These are phyloP conservation scores for Tetramorium simillimum DNA, from an alignment of 1,140 invertebrate genomes.

Conservation along the genomic window DNA sequence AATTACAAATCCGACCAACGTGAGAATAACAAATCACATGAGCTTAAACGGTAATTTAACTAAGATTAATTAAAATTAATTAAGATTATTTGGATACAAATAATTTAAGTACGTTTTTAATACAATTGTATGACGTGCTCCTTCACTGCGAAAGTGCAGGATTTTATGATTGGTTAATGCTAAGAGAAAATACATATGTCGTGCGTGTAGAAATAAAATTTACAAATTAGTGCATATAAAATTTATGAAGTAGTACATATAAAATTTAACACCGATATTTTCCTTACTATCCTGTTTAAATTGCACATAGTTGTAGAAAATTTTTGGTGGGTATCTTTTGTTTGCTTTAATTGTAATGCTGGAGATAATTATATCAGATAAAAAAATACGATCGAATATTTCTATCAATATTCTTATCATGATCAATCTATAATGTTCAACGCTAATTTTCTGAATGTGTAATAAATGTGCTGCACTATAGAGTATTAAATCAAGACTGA, in stretches of 20 bases:
- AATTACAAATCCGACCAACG: constrained; percentile 33
- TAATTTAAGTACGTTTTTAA: constrained; percentile 6
- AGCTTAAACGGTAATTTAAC: constrained; percentile 13
- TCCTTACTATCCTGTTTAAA: background rate
- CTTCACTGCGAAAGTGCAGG: background rate
- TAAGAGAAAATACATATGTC: background rate
- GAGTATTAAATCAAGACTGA: background rate
- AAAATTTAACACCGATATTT: background rate
- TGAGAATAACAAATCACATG: background rate
- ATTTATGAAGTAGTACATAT: background rate
- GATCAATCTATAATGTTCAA: background rate
- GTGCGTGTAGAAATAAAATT: constrained; percentile 3
- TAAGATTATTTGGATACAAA: constrained; percentile 32
- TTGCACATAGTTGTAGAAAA: background rate
- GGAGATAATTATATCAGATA: background rate
- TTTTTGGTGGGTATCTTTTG: background rate
- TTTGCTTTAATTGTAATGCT: background rate
- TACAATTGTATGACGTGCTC: background rate
- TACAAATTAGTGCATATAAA: background rate
- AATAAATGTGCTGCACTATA: background rate
- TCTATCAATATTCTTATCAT: background rate
- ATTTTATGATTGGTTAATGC: background rate
- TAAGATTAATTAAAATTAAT: constrained; percentile 28
- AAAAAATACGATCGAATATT: background rate
- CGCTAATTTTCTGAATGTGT: background rate